Conservation (phyloP, 2,888 invertebrate species). For the Didymodactylos carnosus region DNA sequence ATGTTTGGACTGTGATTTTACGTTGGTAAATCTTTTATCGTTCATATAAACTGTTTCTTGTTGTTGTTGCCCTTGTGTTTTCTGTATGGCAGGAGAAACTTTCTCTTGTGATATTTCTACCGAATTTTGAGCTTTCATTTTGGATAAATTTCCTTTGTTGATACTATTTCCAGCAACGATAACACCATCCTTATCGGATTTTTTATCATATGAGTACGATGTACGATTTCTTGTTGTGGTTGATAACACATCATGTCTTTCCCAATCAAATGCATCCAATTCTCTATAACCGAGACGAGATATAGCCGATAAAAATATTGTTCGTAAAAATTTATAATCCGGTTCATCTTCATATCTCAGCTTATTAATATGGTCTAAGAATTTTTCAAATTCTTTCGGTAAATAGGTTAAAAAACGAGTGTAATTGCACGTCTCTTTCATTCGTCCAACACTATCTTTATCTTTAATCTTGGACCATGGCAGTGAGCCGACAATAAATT, state of each 20-base stretch:
- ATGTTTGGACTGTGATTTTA: too few species aligned
- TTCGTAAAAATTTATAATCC: background rate
- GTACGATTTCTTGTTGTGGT: background rate
- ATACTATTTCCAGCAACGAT: background rate
- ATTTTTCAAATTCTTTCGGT: background rate
- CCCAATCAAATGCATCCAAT: background rate
- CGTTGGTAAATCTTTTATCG: too few species aligned
- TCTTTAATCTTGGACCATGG: slow-evolving; percentile 4
- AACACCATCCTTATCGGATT: background rate
- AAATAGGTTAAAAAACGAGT: background rate
- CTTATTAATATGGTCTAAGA: background rate
- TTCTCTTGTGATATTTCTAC: too few species aligned
- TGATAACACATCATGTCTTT: background rate
- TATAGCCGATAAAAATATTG: background rate
- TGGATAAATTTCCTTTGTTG: background rate
- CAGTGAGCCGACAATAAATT: background rate
- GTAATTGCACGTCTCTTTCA: background rate
- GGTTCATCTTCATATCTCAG: background rate
- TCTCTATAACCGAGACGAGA: background rate
- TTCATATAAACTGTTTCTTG: too few species aligned
- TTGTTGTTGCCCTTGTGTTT: too few species aligned
- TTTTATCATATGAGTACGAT: background rate
- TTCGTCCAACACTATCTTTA: background rate
- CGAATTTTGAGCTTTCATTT: too few species aligned
- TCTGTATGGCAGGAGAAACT: too few species aligned